Conservation (phyloP, 2,888 invertebrate genomes). For the Cybosia mesomella region DNA sequence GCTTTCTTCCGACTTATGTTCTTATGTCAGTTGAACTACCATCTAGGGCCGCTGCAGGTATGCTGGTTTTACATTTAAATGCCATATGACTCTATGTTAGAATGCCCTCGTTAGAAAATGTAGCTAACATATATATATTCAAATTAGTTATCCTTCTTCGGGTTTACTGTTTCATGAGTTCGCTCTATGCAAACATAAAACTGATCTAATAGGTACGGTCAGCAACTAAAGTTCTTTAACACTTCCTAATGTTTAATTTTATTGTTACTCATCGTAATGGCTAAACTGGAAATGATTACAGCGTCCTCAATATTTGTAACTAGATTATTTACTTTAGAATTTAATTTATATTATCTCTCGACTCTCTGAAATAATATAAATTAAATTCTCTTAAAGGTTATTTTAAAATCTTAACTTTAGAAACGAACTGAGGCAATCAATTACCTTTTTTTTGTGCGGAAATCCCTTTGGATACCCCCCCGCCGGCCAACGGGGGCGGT, state of each 20-base stretch:
- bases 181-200: conserved; percentile 29
- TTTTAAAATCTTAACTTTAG: no score
- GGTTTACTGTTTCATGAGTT: conserved; percentile 44
- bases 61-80: conserved; percentile 54
- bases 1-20: conserved; percentile 89
- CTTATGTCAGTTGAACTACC: conserved; percentile 88
- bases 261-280: no score
- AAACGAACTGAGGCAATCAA: no score
- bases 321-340: no score
- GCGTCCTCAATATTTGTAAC: no score
- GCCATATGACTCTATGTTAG: conserved; percentile 47
- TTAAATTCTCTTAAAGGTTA: no score
- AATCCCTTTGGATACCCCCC: no score
- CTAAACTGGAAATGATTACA: no score
- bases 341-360: no score
- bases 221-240: not conserved
- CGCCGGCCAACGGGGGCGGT: no score
- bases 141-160: conserved; percentile 46
- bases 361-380: no score
- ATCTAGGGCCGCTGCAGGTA: conserved; percentile 88
- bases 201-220: conserved; percentile 5
- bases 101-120: conserved; percentile 58
- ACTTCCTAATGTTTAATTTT: not conserved
- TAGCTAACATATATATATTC: conserved; percentile 48
- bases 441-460: no score